A percentile compares a stretch with the other conserved stretches of the same genome.
phyloP scores from a whole-genome alignment of 2,797 vertebrate species.

The Acridotheres tristis region DNA sequence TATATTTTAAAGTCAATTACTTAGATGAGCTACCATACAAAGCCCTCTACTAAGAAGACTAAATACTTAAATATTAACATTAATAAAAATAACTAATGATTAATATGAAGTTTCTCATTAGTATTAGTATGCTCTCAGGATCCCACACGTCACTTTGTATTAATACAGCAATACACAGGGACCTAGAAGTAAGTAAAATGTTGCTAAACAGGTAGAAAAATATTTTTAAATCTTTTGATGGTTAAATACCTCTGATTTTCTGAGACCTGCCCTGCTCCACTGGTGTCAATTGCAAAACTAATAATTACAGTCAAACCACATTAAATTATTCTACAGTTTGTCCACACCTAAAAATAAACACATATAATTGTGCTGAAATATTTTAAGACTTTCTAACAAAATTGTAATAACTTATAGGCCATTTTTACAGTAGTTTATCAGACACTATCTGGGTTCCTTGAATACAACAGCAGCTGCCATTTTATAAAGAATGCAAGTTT shows the following conservation, averaged over 20 bases:
- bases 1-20: constrained; percentile 33
- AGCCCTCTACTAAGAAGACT: constrained; percentile 20
- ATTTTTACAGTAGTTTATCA: not conserved
- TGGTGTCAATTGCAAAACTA: not conserved
- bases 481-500: not conserved
- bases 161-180: not conserved
- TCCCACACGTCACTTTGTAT: not conserved
- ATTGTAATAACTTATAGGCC: not conserved
- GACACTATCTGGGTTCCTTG: not conserved
- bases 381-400: constrained; percentile 11
- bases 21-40: not conserved
- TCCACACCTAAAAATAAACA: not conserved
- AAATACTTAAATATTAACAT: constrained; percentile 5
- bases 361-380: not conserved
- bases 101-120: not conserved
- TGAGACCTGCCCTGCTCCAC: not conserved
- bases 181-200: not conserved
- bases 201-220: not conserved
- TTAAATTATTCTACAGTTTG: not conserved
- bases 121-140: not conserved
- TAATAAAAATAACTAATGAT: not conserved
- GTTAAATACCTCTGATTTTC: not conserved
- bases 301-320: not conserved
- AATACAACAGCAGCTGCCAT: not conserved
- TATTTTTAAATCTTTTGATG: not conserved